Evolutionary conservation across 2,888 invertebrate species (phyloP).

Genomic region (Marronus borbonicus): DNA sequence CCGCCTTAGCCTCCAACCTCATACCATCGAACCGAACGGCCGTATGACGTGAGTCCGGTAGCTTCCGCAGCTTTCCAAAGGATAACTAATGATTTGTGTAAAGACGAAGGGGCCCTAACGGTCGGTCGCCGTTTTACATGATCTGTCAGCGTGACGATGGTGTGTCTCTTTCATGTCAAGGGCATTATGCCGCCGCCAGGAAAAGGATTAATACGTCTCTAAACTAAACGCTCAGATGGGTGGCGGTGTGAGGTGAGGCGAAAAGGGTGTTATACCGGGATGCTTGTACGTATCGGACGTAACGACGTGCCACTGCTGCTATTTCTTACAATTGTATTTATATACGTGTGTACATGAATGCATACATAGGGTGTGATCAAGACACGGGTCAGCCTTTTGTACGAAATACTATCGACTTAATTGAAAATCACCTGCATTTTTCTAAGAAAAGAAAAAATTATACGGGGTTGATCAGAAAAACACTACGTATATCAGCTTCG

Average conservation of each 20-base stretch:
- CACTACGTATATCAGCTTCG: too few relatives aligned
- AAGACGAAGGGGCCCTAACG: constrained; percentile 61
- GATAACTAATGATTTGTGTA: constrained; percentile 70
- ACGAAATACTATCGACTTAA: too few relatives aligned
- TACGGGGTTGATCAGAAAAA: too few relatives aligned
- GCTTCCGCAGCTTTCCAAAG: constrained; percentile 63
- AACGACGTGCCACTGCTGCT: background rate
- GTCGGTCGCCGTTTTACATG: constrained; percentile 53
- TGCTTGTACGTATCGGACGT: too few relatives aligned
- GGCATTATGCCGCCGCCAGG: constrained; percentile 39
- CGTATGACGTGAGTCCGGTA: constrained; percentile 41
- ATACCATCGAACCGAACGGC: constrained; percentile 1
- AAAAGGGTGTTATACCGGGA: too few relatives aligned
- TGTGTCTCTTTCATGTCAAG: constrained; percentile 41
- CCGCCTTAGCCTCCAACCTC: background rate
- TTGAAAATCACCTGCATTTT: too few relatives aligned
- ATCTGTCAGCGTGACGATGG: constrained; percentile 57
- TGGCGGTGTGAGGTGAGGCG: background rate
- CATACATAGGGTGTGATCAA: too few relatives aligned
- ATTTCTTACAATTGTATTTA: background rate
- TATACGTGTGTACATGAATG: background rate
- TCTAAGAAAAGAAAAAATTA: too few relatives aligned
- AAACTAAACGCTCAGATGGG: constrained; percentile 20
- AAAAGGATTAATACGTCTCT: constrained; percentile 38
- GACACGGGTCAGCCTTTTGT: too few relatives aligned